Evolutionary conservation across 2,888 invertebrate species (phyloP).

Genomic region (Latrodectus hesperus): DNA sequence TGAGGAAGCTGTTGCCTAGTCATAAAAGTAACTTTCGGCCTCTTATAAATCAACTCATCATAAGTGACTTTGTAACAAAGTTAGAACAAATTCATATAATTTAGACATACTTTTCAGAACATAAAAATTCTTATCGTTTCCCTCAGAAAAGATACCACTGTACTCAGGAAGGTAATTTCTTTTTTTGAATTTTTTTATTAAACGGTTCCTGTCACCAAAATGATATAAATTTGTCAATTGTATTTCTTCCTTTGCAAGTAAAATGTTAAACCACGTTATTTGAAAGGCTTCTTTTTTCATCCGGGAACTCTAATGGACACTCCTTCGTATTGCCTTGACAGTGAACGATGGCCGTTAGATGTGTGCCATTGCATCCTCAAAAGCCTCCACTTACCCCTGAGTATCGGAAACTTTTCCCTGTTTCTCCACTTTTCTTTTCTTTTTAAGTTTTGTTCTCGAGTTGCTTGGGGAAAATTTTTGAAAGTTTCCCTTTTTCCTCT

Average conservation of each 20-base stretch:
- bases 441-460: neutral
- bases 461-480: neutral
- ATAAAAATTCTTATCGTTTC: no score
- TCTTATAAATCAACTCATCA: no score
- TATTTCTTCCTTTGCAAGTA: neutral
- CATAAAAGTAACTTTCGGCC: no score
- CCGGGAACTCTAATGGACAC: neutral
- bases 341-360: neutral
- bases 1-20: no score
- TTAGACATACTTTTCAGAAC: no score
- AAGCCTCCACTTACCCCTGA: neutral
- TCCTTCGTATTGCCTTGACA: neutral
- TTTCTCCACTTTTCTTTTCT: neutral
- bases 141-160: no score
- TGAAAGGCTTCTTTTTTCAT: neutral
- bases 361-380: neutral
- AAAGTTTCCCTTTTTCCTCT: neutral
- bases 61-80: no score
- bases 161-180: no score
- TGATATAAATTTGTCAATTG: neutral
- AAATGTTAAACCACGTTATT: neutral
- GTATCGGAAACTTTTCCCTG: slow-evolving; percentile 3
- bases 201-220: neutral
- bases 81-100: no score
- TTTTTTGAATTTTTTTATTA: no score